Evolutionary conservation across 2,888 invertebrate species (phyloP).

Genomic region (Diaperis boleti): DNA sequence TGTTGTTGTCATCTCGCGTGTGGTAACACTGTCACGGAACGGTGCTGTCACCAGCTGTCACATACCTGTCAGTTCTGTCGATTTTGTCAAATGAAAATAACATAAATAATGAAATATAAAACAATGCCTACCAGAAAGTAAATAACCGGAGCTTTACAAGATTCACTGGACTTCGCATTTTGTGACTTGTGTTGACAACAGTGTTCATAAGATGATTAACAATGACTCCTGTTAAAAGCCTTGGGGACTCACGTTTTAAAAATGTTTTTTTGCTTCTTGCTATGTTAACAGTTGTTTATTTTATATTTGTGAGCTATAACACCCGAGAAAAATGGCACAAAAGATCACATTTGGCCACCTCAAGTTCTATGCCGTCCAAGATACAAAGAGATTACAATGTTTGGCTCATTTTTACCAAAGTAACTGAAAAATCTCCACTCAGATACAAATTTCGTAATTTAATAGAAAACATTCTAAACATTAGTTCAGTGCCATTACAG

Average conservation of each 20-base stretch:
- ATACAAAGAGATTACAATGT: conserved; percentile 63
- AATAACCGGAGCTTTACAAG: too few relatives aligned
- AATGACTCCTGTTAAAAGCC: background rate
- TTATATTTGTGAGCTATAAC: conserved; percentile 5
- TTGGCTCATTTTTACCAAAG: conserved; percentile 73
- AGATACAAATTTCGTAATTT: conserved; percentile 69
- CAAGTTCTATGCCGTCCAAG: background rate
- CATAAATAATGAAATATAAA: too few relatives aligned
- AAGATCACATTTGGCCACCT: background rate
- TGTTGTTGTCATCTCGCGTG: too few relatives aligned
- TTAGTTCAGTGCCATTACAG: conserved; percentile 68
- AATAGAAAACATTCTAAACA: conserved; percentile 67
- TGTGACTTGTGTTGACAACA: too few relatives aligned
- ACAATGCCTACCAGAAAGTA: too few relatives aligned
- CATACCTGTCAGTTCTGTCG: too few relatives aligned
- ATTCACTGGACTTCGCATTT: too few relatives aligned
- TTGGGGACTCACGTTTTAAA: too few relatives aligned
- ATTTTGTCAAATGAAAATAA: too few relatives aligned
- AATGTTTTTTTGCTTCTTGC: conserved; percentile 2
- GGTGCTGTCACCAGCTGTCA: too few relatives aligned
- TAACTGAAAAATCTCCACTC: conserved; percentile 68
- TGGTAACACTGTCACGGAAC: too few relatives aligned
- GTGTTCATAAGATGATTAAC: background rate
- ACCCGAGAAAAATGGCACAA: background rate
- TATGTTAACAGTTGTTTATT: conserved; percentile 9